phyloP scores from a whole-genome alignment of 1,140 invertebrate species.

The Conopomorpha cramerella region DNA sequence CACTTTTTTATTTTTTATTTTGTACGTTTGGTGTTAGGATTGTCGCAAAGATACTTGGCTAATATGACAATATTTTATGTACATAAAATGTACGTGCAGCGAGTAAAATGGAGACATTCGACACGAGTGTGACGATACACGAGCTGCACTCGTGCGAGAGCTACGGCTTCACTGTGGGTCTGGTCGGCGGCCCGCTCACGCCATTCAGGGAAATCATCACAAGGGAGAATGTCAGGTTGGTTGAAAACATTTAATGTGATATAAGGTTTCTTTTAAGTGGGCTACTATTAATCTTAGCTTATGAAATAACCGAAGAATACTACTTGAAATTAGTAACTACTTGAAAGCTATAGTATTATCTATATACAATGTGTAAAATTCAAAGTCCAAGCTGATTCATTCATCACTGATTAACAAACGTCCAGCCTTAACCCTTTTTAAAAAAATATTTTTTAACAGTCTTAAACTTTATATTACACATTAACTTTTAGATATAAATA shows the following conservation, averaged over 20 bases:
- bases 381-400: too few relatives aligned
- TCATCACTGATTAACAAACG: background rate
- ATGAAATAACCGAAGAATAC: background rate
- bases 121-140: slow-evolving; percentile 63
- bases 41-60: slow-evolving; percentile 6
- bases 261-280: slow-evolving; percentile 2
- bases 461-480: too few relatives aligned
- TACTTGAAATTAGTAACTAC: background rate
- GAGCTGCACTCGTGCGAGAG: slow-evolving; percentile 72
- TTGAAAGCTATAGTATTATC: too few relatives aligned
- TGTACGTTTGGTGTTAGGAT: background rate
- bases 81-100: slow-evolving; percentile 44
- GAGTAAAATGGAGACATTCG: slow-evolving; percentile 59
- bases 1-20: background rate
- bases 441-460: too few relatives aligned
- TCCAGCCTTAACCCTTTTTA: background rate
- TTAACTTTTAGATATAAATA: too few relatives aligned
- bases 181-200: slow-evolving; percentile 69
- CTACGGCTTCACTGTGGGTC: slow-evolving; percentile 74
- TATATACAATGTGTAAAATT: too few relatives aligned
- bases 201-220: slow-evolving; percentile 63
- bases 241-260: slow-evolving; percentile 4
- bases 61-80: background rate
- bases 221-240: slow-evolving; percentile 62
- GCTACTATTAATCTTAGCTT: background rate